Percentiles rank a stretch among this genome's conserved stretches.
Conservation (phyloP, 2,888 invertebrate genomes). For the Ametastegia equiseti region DNA sequence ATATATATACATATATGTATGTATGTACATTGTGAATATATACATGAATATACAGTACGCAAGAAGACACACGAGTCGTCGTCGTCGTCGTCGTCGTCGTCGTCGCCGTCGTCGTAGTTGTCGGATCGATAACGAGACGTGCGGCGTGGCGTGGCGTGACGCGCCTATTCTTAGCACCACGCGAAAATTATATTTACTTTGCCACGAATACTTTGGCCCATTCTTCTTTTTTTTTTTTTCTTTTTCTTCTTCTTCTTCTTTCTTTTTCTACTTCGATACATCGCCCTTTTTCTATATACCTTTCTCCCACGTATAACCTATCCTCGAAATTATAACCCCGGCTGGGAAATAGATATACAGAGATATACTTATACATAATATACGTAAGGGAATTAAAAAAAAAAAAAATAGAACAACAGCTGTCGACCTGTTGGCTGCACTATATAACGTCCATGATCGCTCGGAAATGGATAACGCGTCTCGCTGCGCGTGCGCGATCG, state of each 20-base stretch:
- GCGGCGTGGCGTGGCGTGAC: background rate
- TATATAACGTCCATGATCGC: no score
- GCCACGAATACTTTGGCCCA: constrained; percentile 26
- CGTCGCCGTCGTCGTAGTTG: constrained; percentile 5
- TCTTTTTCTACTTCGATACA: background rate
- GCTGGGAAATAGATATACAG: no score
- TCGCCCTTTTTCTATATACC: no score
- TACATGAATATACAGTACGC: background rate
- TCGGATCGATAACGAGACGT: constrained; percentile 39
- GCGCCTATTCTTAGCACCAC: constrained; percentile 43
- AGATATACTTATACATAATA: no score
- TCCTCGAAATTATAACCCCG: no score
- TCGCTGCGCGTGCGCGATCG: no score
- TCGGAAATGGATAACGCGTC: no score
- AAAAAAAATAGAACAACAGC: no score
- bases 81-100: background rate
- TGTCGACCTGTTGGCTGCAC: no score
- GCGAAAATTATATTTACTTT: constrained; percentile 44
- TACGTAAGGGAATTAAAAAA: no score
- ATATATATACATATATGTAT: background rate
- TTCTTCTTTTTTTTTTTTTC: no score
- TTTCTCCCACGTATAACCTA: no score
- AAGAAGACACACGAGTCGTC: background rate
- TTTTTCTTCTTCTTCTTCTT: background rate
- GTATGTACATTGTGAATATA: background rate